Base-by-base conservation (phyloP, 2,797 vertebrate species). In the Pangasius sanitwongsei region DNA sequence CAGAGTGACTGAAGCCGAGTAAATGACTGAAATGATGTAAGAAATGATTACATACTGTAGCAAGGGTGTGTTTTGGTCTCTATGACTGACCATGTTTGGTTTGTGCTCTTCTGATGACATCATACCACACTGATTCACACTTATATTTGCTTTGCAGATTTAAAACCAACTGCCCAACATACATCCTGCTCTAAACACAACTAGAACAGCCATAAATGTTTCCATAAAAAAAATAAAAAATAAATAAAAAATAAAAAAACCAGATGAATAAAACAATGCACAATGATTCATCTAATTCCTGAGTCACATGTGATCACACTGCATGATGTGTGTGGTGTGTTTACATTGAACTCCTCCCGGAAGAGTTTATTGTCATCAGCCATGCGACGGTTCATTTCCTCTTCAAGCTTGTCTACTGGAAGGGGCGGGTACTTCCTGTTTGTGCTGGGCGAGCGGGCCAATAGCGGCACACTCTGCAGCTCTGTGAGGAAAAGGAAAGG, bases 291-390 rank as follows among this genome's bases (percentile, higher is more conserved):
- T 67, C 41, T 31, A 23, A 50, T 31, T 67, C 16, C 63, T 48
- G 18, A 83, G 77, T 37, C 50, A 55, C 7, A 53, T 69, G 59
- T 89, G 16, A 72, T 20, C 25, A 8, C 67, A 6, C 13, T 57
- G 37, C 59, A 25, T 53, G 7, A 81, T 65, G 84, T 15, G 41
- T 55, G 41, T 55, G 72, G 85, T 90, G 67, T 88, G 65, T 88
- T 93, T 96, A 99, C 98, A 6, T 99, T 99, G 93, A 99, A 99
- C 94, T 99, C 98, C 92, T 99, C 98, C 87, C 98, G 95, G 94
- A 99, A 99, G 92, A 99, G 97, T 91, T 99, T 99, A 95, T 99
- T 99, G 96, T 99, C 98, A 57, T 99, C 98, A 0, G 98, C 98
- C 98, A 98, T 99, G 91, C 98, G 97, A 28, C 98, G 97, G 91